Percentiles rank a stretch among this genome's conserved stretches.
Evolutionary conservation across 2,888 invertebrate genomes (phyloP).

Genomic region (Apoda limacodes): DNA sequence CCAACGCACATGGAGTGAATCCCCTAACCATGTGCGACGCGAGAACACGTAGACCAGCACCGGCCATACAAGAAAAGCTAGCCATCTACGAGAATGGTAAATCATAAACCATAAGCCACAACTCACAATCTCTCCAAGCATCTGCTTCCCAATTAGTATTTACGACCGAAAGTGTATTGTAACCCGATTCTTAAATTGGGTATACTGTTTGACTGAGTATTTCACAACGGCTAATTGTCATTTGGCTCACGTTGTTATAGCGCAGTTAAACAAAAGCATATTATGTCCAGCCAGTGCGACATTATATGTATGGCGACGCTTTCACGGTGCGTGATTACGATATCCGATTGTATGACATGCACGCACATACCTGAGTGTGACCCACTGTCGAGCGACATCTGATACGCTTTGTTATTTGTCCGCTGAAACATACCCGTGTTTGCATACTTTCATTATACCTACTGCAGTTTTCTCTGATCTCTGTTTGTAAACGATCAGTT

Average conservation of each 20-base stretch:
- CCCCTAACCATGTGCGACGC: conserved; percentile 53
- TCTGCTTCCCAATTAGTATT: conserved; percentile 21
- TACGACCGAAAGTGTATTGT: conserved; percentile 49
- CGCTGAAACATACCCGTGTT: too few species aligned
- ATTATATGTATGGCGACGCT: too few species aligned
- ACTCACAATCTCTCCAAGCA: too few species aligned
- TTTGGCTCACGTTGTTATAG: conserved; percentile 51
- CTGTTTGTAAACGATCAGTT: too few species aligned
- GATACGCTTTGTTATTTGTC: too few species aligned
- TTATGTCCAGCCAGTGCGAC: conserved; percentile 52
- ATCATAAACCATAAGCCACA: too few species aligned
- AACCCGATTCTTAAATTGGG: conserved; percentile 30
- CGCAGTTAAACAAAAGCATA: conserved; percentile 50
- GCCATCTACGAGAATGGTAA: conserved; percentile 67
- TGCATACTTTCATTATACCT: too few species aligned
- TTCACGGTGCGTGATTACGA: too few species aligned
- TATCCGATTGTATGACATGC: conserved; percentile 46
- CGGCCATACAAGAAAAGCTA: conserved; percentile 63
- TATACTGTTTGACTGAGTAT: conserved; percentile 22
- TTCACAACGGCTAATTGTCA: conserved; percentile 54
- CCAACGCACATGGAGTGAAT: conserved; percentile 38
- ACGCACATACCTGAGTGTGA: too few species aligned
- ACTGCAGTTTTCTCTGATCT: too few species aligned
- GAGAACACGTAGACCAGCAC: conserved; percentile 51
- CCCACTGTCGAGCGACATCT: conserved; percentile 30